phyloP scores from a whole-genome alignment of 35 echinoderm and acorn worm species.

The Hemicentrotus pulcherrimus region DNA sequence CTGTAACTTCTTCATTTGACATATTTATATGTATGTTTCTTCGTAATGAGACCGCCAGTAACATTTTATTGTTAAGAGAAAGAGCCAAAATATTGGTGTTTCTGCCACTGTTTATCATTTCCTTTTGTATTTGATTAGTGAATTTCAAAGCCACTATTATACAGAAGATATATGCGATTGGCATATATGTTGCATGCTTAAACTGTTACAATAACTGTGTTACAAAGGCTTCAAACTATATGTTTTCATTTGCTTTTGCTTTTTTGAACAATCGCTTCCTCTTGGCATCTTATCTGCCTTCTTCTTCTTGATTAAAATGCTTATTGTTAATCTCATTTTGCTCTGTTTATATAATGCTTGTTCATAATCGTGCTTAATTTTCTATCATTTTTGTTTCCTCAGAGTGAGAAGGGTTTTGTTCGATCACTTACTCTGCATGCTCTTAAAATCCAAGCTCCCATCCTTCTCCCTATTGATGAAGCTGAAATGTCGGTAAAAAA shows the following conservation, averaged over 20 bases:
- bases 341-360: not conserved
- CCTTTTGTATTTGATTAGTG: not conserved
- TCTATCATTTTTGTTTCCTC: not conserved
- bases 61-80: no score
- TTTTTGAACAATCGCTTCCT: no score
- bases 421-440: constrained; percentile 8
- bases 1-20: no score
- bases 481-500: constrained; percentile 8
- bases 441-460: constrained; percentile 25
- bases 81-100: no score
- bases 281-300: no score
- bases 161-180: not conserved
- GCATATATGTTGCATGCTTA: not conserved
- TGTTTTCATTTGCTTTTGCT: no score
- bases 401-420: not conserved
- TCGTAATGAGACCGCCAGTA: no score
- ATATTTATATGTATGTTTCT: no score
- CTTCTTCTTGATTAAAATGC: no score
- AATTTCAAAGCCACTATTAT: no score
- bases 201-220: not conserved
- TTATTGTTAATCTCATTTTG: not conserved
- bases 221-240: no score
- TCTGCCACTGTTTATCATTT: no score
- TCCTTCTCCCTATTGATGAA: not conserved
- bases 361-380: not conserved